A percentile compares a stretch with the other conserved stretches of the same genome.
phyloP scores from a whole-genome alignment of 2,888 invertebrate genomes.

The Cheilosia pagana region DNA sequence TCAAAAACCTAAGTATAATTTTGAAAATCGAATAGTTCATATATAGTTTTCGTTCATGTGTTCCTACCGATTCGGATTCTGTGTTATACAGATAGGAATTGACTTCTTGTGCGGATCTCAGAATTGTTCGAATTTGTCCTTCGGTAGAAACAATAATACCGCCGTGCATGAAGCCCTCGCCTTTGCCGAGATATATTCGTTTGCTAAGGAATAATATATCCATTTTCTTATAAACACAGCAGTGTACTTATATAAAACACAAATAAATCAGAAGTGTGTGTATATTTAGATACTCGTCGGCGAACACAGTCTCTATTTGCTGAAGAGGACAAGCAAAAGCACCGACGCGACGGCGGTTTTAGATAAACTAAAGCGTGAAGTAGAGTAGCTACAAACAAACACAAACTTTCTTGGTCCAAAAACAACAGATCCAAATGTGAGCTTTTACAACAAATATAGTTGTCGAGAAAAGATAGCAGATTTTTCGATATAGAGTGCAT shows the following conservation, averaged over 20 bases:
- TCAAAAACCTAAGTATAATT: constrained; percentile 82
- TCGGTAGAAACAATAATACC: constrained; percentile 85
- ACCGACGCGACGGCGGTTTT: neutral
- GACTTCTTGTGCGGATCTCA: constrained; percentile 84
- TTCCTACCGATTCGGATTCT: constrained; percentile 85
- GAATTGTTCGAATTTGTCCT: constrained; percentile 86
- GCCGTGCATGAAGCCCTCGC: constrained; percentile 85
- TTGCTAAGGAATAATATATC: constrained; percentile 82
- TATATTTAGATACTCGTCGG: constrained; percentile 35
- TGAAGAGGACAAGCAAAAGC: neutral
- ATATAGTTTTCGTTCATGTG: neutral
- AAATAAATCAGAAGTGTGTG: constrained; percentile 9
- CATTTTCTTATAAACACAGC: constrained; percentile 76
- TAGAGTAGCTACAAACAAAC: neutral
- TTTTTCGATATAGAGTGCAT: too few species aligned
- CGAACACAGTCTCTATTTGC: neutral
- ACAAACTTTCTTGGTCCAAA: neutral
- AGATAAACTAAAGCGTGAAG: constrained; percentile 14
- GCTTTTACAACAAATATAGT: too few species aligned
- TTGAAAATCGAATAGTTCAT: neutral
- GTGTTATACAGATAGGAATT: constrained; percentile 83
- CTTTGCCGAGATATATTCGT: constrained; percentile 84
- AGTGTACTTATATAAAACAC: constrained; percentile 54
- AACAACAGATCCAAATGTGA: neutral
- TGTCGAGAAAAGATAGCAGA: too few species aligned